Conservation (phyloP, 2,888 invertebrate genomes). For the Tromatobia lineatoria region DNA sequence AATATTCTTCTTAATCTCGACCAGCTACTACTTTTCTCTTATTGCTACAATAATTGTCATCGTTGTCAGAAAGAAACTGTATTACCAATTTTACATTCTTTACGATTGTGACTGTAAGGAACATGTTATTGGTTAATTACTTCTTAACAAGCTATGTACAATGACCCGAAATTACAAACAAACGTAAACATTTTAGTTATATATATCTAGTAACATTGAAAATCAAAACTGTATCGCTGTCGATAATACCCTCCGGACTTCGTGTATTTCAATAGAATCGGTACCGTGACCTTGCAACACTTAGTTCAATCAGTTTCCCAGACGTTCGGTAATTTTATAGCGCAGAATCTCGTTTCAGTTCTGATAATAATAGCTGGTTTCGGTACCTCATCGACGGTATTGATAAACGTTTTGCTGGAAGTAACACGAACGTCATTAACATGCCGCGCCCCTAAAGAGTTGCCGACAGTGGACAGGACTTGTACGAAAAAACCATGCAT, state of each 20-base stretch:
- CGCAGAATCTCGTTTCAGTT: background rate
- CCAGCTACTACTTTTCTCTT: conserved; percentile 4
- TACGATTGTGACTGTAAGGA: conserved; percentile 11
- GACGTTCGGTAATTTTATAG: background rate
- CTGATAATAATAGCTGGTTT: background rate
- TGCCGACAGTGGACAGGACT: background rate
- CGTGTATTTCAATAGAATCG: conserved; percentile 11
- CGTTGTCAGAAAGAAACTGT: conserved; percentile 5
- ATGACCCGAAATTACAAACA: conserved; percentile 8
- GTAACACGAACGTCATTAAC: background rate
- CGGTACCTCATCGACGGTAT: background rate
- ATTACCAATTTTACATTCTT: conserved; percentile 8
- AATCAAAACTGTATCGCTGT: conserved; percentile 3
- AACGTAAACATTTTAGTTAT: background rate
- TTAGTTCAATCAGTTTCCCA: conserved; percentile 3
- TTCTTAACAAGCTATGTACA: conserved; percentile 8
- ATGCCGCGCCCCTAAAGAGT: background rate
- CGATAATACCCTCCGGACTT: conserved; percentile 6
- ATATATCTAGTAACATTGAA: conserved; percentile 9
- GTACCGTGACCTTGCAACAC: background rate
- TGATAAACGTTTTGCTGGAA: background rate
- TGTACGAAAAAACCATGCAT: background rate
- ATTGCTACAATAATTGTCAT: conserved; percentile 8
- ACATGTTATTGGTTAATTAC: conserved; percentile 11
- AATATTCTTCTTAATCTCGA: conserved; percentile 8